Evolutionary conservation across 2,888 invertebrate genomes (phyloP).

Genomic region (Tachina grossa): DNA sequence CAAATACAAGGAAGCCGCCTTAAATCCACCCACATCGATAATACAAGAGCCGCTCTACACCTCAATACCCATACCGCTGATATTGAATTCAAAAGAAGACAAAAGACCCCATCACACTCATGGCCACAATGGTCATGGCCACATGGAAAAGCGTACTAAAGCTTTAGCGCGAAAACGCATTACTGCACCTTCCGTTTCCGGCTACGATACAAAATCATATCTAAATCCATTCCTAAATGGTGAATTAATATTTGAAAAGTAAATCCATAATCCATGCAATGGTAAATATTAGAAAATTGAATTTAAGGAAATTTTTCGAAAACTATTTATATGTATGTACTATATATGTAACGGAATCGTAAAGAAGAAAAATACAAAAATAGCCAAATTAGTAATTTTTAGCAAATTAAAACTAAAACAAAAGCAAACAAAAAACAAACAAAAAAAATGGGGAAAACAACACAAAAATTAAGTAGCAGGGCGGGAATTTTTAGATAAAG

Average conservation of each 20-base stretch:
- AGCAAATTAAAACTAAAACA: constrained; percentile 24
- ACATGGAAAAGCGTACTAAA: constrained; percentile 73
- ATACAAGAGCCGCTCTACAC: constrained; percentile 75
- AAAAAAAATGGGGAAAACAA: constrained; percentile 5
- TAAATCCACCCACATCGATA: constrained; percentile 77
- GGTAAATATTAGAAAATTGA: constrained; percentile 43
- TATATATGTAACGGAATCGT: not conserved
- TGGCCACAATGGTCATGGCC: constrained; percentile 55
- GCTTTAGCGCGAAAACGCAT: constrained; percentile 76
- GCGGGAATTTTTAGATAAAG: constrained; percentile 8
- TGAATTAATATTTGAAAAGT: constrained; percentile 80
- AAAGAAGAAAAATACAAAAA: constrained; percentile 40
- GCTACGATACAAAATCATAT: constrained; percentile 78
- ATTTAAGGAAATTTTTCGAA: constrained; percentile 38
- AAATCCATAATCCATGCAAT: constrained; percentile 69
- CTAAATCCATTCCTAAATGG: constrained; percentile 80
- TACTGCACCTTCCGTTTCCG: constrained; percentile 76
- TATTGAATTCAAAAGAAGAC: constrained; percentile 79
- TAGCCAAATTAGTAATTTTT: constrained; percentile 71
- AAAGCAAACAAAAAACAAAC: not conserved
- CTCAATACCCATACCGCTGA: constrained; percentile 80
- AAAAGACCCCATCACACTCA: constrained; percentile 75
- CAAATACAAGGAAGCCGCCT: constrained; percentile 75
- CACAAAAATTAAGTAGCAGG: constrained; percentile 19
- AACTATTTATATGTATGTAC: constrained; percentile 24